A percentile compares a stretch with the other conserved stretches of the same genome.
phyloP scores from a whole-genome alignment of 2,888 invertebrate genomes.

The Hydroisotoma schaefferi region DNA sequence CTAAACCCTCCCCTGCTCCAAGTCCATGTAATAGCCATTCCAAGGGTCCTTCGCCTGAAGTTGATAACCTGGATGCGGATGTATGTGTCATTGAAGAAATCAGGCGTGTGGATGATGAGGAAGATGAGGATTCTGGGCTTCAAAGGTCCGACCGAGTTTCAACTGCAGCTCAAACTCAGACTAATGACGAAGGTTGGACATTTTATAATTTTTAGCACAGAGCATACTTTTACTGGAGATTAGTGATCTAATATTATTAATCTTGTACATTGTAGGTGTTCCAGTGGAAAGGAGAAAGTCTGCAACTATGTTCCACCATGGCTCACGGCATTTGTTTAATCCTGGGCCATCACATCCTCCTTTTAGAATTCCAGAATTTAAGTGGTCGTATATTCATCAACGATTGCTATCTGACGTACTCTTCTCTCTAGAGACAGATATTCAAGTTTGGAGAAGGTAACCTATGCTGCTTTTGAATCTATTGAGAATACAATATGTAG shows the following conservation, averaged over 20 bases:
- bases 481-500: no score
- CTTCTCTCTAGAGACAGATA: conserved; percentile 94
- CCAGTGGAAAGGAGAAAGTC: conserved; percentile 42
- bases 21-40: conserved; percentile 15
- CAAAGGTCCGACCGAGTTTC: conserved; percentile 69
- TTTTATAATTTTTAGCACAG: not conserved
- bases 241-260: not conserved
- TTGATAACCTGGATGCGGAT: conserved; percentile 1
- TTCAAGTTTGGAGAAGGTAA: conserved; percentile 79
- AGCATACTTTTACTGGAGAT: not conserved
- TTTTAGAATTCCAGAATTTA: conserved; percentile 98
- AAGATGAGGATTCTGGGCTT: conserved; percentile 31
- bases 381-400: conserved; percentile 99
- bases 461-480: not conserved
- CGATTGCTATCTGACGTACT: conserved; percentile 91
- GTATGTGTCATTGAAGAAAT: conserved; percentile 6
- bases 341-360: conserved; percentile 90
- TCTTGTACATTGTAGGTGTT: conserved; percentile 30
- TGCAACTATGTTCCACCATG: conserved; percentile 47
- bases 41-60: not conserved
- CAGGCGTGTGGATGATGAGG: conserved; percentile 17
- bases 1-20: conserved; percentile 29
- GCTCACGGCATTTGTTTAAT: conserved; percentile 80
- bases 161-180: conserved; percentile 77
- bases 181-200: conserved; percentile 70